Evolutionary conservation across 1,140 invertebrate species (phyloP), one percentile per base, ranked within the genome.

Genomic region (Glossosoma conforme): DNA sequence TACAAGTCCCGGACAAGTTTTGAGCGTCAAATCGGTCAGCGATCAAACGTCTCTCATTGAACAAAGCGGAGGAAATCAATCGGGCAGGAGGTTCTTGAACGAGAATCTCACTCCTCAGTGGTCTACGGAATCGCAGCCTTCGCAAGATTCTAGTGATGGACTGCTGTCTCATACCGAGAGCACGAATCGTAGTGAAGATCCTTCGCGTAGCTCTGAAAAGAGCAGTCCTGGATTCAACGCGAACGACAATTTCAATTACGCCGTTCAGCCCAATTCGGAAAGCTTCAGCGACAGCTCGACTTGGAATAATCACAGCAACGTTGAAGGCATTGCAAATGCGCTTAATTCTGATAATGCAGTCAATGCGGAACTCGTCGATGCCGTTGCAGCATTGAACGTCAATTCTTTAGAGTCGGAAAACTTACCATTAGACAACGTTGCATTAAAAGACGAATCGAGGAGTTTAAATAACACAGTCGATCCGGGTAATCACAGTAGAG

Each of bases 81-180:
- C 25, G 15, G 70, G 70, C n/a, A 70, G 71, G 41, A 60, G 70
- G 15, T 60, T 72, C 15, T 62, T 70, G 57, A 56, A 67, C 58
- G 72, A 73, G 47, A 74, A 74, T 52, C 62, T 78, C 45, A 75
- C 75, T 37, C 76, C 77, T 3, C 77, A 79, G 44, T 80, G 78
- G 78, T 80, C 78, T 8, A 77, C 76, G 28, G 78, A 80, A 56
- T 79, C 77, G 14, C 78, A 80, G 62, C 73, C 77, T 60, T 79
- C 77, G 4, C 75, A 79, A 58, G 77, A 79, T 59, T 79, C 77
- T 3, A 79, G 77, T 52, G 78, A 80, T 60, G 76, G 70, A 9
- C 62, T 67, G 13, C 62, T 67, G 14, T 73, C 76, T 36, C 75
- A 77, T 13, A 78, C 77, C 6, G 77, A 80, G 59, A 77, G 76